phyloP scores from a whole-genome alignment of 2,113 vertebrate species.

The Catharus fuscescens region DNA sequence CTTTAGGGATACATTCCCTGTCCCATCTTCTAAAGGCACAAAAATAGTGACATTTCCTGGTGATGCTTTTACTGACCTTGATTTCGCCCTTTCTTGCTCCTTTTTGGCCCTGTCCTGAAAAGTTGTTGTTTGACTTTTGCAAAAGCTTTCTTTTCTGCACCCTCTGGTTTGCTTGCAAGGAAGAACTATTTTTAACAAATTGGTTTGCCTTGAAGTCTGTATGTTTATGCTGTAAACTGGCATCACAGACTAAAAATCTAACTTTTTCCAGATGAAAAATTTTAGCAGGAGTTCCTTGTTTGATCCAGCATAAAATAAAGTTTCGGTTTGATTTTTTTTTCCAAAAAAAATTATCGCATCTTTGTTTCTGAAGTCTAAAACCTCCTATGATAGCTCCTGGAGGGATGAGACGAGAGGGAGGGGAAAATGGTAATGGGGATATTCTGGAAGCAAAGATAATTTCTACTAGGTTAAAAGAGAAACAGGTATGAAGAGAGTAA shows the following conservation, averaged over 20 bases:
- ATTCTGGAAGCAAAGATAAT: not conserved
- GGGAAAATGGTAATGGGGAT: not conserved
- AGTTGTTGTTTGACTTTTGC: not conserved
- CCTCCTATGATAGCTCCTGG: not conserved
- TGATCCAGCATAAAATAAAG: not conserved
- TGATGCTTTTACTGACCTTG: not conserved
- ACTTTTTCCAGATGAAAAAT: not conserved
- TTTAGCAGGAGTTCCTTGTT: not conserved
- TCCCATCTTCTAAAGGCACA: not conserved
- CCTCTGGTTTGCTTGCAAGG: not conserved
- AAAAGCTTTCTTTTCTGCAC: constrained; percentile 19
- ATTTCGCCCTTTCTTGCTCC: constrained; percentile 17
- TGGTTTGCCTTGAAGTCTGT: constrained; percentile 4
- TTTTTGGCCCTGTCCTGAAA: constrained; percentile 10
- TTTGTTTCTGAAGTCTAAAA: not conserved
- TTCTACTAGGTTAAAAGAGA: not conserved
- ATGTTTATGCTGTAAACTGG: not conserved
- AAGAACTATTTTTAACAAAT: not conserved
- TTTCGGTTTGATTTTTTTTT: not conserved
- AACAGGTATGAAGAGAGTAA: not conserved
- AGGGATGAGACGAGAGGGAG: not conserved
- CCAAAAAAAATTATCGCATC: not conserved
- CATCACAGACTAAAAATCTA: not conserved
- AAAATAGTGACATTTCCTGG: not conserved
- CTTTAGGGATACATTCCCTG: not conserved